Conservation (phyloP, 2,113 vertebrate genomes). For the Chunga burmeisteri region DNA sequence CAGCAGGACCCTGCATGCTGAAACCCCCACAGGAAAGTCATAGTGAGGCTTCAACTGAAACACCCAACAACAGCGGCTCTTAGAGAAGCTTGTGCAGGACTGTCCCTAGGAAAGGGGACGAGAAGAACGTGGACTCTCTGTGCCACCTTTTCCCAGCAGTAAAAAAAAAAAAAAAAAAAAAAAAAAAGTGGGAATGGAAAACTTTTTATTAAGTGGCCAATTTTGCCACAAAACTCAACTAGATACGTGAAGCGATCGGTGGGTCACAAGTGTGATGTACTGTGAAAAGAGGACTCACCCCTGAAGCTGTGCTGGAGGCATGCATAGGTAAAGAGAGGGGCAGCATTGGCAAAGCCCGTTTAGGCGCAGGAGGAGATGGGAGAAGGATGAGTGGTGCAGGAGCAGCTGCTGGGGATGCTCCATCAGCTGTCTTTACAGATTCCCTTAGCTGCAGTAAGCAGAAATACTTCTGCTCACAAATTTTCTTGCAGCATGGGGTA, state of each 20-base stretch:
- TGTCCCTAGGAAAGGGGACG: neutral
- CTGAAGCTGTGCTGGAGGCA: neutral
- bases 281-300: fast-evolving
- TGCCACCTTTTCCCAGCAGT: neutral
- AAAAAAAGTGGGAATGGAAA: neutral
- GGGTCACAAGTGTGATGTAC: fast-evolving
- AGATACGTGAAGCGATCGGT: fast-evolving
- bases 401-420: neutral
- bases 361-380: neutral
- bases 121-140: neutral
- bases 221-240: neutral
- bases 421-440: fast-evolving
- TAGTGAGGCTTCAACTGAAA: neutral
- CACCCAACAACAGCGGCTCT: neutral
- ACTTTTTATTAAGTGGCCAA: neutral
- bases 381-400: neutral
- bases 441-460: neutral
- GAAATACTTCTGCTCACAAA: neutral
- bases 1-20: neutral
- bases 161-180: neutral
- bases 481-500: neutral
- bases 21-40: neutral
- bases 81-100: neutral
- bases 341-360: neutral
- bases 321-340: neutral